Conservation (phyloP, 2,888 invertebrate genomes). For the Chrysomela aeneicollis region DNA sequence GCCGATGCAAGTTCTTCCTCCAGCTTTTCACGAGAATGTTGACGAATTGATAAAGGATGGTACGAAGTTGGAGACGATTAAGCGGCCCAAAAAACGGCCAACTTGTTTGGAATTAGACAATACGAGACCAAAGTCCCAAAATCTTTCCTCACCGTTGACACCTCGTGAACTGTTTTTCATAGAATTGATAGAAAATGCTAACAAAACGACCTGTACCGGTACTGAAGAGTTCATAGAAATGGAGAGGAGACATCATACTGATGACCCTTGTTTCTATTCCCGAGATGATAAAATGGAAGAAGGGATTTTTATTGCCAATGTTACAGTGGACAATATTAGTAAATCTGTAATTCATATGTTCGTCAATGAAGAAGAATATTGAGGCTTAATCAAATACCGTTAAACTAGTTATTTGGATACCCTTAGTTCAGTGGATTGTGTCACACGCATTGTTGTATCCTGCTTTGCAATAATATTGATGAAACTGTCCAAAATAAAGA, state of each 20-base stretch:
- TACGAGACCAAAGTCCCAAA: slow-evolving; percentile 29
- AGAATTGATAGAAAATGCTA: slow-evolving; percentile 57
- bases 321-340: slow-evolving; percentile 30
- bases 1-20: neutral
- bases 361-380: slow-evolving; percentile 30
- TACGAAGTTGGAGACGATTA: neutral
- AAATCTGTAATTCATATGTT: slow-evolving; percentile 41
- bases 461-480: no score
- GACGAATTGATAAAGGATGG: neutral
- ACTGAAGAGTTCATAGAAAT: slow-evolving; percentile 31
- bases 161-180: slow-evolving; percentile 60
- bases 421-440: neutral
- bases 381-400: neutral
- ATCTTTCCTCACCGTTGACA: slow-evolving; percentile 46
- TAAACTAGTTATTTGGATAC: neutral
- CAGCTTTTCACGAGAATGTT: neutral
- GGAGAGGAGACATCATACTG: slow-evolving; percentile 21
- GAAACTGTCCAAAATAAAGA: no score
- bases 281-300: slow-evolving; percentile 21
- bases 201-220: slow-evolving; percentile 38
- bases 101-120: slow-evolving; percentile 4
- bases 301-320: slow-evolving; percentile 46
- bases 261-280: neutral
- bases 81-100: slow-evolving; percentile 25
- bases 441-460: no score